Percentiles rank a stretch among this genome's conserved stretches.
These are phyloP conservation scores for Lamprotornis superbus DNA, from an alignment of 2,113 vertebrate species.

Conservation along the genomic window DNA sequence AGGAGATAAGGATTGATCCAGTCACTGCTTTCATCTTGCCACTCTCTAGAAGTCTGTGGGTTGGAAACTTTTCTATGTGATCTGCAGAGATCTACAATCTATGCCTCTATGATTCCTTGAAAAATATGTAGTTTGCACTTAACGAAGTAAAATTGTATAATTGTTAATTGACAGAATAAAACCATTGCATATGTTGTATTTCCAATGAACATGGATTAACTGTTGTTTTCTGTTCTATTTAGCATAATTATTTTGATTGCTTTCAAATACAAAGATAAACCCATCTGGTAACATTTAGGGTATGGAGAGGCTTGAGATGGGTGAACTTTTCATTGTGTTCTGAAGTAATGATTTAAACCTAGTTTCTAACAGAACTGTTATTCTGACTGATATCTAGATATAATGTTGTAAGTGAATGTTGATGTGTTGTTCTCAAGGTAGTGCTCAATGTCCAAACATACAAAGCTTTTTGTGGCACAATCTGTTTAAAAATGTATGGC, in stretches of 20 bases:
- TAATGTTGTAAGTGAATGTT: background rate
- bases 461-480: background rate
- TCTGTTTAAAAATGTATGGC: background rate
- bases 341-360: background rate
- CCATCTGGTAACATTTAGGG: background rate
- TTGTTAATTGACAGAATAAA: background rate
- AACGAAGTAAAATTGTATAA: background rate
- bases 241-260: background rate
- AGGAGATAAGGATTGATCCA: background rate
- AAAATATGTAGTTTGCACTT: background rate
- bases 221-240: background rate
- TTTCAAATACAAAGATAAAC: slow-evolving; percentile 12
- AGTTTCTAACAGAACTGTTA: background rate
- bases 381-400: background rate
- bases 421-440: background rate
- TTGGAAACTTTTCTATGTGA: background rate
- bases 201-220: background rate
- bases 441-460: background rate
- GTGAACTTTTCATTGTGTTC: background rate
- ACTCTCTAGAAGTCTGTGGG: background rate
- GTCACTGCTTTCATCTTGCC: background rate
- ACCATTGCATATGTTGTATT: background rate
- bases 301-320: background rate
- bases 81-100: background rate
- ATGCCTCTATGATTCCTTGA: background rate